Conservation (phyloP, 2,888 invertebrate genomes). For the Chloroclystis v-ata region DNA sequence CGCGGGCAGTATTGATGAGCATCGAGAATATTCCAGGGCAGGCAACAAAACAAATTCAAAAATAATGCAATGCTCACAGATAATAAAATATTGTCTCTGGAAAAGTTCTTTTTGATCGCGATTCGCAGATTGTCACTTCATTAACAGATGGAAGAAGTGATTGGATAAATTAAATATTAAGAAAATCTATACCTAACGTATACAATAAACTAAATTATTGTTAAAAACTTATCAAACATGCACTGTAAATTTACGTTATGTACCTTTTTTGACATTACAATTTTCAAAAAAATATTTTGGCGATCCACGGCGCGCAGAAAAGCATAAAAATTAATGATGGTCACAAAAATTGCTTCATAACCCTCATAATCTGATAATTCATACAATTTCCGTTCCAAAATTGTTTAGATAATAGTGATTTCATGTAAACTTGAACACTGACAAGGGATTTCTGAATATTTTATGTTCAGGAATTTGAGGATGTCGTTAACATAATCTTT, state of each 20-base stretch:
- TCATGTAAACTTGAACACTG: conserved; percentile 17
- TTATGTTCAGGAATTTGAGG: conserved; percentile 10
- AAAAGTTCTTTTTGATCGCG: no score
- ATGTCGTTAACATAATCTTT: no score
- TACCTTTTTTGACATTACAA: no score
- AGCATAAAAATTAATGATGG: conserved; percentile 32
- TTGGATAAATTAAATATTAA: no score
- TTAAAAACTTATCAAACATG: no score
- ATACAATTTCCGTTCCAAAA: conserved; percentile 46
- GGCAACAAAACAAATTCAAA: conserved; percentile 21
- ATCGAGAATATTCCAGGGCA: conserved; percentile 15
- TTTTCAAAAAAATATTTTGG: no score
- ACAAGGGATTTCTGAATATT: conserved; percentile 26
- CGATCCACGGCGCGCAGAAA: background rate
- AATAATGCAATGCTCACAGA: background rate
- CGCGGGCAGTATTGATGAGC: conserved; percentile 48
- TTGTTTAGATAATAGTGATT: conserved; percentile 28
- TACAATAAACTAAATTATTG: no score
- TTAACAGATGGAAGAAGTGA: no score
- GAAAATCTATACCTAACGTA: no score
- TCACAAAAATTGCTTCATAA: conserved; percentile 33
- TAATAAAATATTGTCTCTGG: background rate
- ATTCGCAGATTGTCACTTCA: no score
- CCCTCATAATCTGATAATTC: conserved; percentile 52
- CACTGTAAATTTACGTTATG: no score